Conservation (phyloP, 2,888 invertebrate species). For the Tillus elongatus region DNA sequence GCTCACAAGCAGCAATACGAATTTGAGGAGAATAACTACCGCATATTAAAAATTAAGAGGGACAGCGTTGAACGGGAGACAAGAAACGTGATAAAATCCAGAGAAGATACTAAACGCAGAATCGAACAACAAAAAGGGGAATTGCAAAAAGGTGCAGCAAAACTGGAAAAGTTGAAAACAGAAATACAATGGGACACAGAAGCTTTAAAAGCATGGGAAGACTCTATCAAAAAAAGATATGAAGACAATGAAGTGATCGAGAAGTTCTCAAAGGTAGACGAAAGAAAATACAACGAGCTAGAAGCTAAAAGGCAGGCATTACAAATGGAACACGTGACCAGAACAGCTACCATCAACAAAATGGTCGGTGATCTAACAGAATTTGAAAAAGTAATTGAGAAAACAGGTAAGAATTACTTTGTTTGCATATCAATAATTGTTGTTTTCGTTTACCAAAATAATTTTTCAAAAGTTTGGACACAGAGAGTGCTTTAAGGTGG, state of each 20-base stretch:
- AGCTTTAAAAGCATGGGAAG: constrained; percentile 62
- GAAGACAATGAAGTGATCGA: constrained; percentile 63
- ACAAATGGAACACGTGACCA: constrained; percentile 42
- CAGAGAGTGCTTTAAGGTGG: too few species aligned
- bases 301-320: constrained; percentile 48
- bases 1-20: constrained; percentile 62
- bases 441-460: too few species aligned
- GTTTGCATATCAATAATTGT: too few species aligned
- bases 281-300: constrained; percentile 53
- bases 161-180: constrained; percentile 54
- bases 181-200: constrained; percentile 61
- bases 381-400: constrained; percentile 44
- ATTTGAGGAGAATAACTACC: constrained; percentile 51
- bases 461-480: too few species aligned
- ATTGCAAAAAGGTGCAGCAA: constrained; percentile 48
- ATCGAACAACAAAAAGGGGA: constrained; percentile 44
- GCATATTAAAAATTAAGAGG: constrained; percentile 40
- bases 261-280: constrained; percentile 62
- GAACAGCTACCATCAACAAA: constrained; percentile 41
- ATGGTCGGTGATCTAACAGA: constrained; percentile 46
- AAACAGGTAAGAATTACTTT: constrained; percentile 29
- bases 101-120: constrained; percentile 40
- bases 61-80: constrained; percentile 42
- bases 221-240: constrained; percentile 57
- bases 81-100: constrained; percentile 44